Evolutionary conservation across 2,888 invertebrate genomes (phyloP), one percentile per base, ranked within the genome.

Genomic region (Sceliomorpha sp.): DNA sequence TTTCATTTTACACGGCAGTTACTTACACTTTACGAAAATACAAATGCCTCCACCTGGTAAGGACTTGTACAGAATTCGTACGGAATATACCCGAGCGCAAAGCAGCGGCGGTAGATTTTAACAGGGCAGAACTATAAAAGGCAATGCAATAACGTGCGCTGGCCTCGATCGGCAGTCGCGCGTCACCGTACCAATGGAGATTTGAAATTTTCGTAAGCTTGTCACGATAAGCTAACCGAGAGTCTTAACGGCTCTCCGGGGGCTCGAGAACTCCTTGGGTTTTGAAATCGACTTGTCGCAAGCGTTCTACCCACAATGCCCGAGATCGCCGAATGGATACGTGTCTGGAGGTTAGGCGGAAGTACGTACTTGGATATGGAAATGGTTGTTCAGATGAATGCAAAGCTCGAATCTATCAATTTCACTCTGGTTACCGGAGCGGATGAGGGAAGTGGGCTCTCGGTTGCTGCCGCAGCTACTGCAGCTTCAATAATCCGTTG

Each of bases 381-480:
- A 83, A 84, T 80, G 74, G 77, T 74, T 64, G 60, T 68, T 78
- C 73, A 76, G 70, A 72, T 71, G 72, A 82, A 80, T 75, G 78
- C 75, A 74, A 81, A 78, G 78, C 82, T 79, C 78, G 81, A 83
- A 84, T 85, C 82, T 83, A 84, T 85, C 85, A 83, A 85, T 83
- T 83, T 85, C 81, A 79, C 79, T 81, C 71, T 51, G 69, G 72
- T 62, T 68, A 56, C 42, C 48, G 51, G 37, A 62, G 56, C 62
- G 66, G 39, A 63, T 53, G 44, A 53, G 55, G 48, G 53, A 48
- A 58, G 53, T 44, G 62, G 59, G 44, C 39, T 64, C 62, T 67
- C 47, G 58, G 66, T 42, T 69, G 73, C 55, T 66, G 60, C 66
- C 55, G 15, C 29, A 50, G 70, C 62, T 47, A 68, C 64, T 53